Percentiles rank a stretch among this genome's conserved stretches.
Evolutionary conservation across 1,140 invertebrate genomes (phyloP).

Genomic region (Bombus difficillimus): DNA sequence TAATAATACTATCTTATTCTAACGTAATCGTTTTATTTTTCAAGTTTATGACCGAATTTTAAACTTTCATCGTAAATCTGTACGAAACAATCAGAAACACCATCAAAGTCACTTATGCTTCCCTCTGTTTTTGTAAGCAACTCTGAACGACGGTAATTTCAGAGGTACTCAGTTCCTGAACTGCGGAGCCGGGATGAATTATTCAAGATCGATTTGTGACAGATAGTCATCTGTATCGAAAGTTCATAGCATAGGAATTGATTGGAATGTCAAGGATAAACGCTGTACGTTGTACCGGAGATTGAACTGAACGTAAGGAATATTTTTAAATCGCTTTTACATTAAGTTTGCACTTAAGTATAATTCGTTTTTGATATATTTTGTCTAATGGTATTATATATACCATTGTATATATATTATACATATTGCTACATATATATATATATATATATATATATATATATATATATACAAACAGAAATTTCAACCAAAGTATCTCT

Average conservation of each 20-base stretch:
- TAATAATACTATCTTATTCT: too few relatives aligned
- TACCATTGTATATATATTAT: too few relatives aligned
- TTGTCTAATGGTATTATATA: not conserved
- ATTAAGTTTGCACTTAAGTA: not conserved
- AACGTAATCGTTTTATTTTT: too few relatives aligned
- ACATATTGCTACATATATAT: too few relatives aligned
- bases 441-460: too few relatives aligned
- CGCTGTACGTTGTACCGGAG: not conserved
- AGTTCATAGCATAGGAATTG: not conserved
- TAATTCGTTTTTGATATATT: not conserved
- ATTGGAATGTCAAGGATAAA: slow-evolving; percentile 29
- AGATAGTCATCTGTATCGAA: slow-evolving; percentile 25
- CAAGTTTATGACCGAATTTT: too few relatives aligned
- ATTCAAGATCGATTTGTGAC: slow-evolving; percentile 17
- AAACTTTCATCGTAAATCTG: too few relatives aligned
- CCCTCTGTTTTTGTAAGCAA: not conserved
- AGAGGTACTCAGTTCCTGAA: not conserved
- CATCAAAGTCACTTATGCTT: not conserved
- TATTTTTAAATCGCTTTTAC: not conserved
- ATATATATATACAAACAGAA: too few relatives aligned
- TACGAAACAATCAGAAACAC: too few relatives aligned
- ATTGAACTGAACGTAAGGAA: not conserved
- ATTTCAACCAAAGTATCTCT: too few relatives aligned
- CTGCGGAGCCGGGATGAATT: not conserved
- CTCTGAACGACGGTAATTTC: not conserved